Evolutionary conservation across 2,888 invertebrate genomes (phyloP).

Genomic region (Hydrotaea diabolus): DNA sequence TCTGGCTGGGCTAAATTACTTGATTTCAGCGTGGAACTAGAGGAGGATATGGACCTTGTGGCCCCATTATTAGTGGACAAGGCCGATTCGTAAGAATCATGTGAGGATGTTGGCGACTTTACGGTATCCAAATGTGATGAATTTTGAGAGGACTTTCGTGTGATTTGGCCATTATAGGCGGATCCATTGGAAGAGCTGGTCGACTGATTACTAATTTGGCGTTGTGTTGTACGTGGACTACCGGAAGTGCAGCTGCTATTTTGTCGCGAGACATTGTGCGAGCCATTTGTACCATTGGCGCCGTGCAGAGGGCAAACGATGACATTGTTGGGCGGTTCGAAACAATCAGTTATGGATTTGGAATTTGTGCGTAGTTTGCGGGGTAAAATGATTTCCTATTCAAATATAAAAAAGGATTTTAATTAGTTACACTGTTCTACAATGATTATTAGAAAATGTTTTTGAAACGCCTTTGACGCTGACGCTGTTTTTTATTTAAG

Average conservation of each 20-base stretch:
- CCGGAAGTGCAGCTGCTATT: slow-evolving; percentile 61
- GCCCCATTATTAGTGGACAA: slow-evolving; percentile 56
- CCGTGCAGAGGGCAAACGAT: slow-evolving; percentile 78
- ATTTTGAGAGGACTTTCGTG: slow-evolving; percentile 76
- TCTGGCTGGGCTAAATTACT: slow-evolving; percentile 77
- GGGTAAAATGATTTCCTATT: slow-evolving; percentile 90
- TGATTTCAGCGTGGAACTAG: slow-evolving; percentile 76
- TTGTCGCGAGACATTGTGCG: slow-evolving; percentile 55
- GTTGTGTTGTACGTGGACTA: slow-evolving; percentile 70
- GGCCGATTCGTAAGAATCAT: slow-evolving; percentile 78
- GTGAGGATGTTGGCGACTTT: slow-evolving; percentile 72
- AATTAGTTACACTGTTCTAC: not conserved
- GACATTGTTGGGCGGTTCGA: slow-evolving; percentile 76
- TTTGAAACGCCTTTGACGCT: no score
- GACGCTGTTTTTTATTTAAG: no score
- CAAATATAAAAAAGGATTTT: slow-evolving; percentile 68
- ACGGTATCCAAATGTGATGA: slow-evolving; percentile 70
- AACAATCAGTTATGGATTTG: slow-evolving; percentile 80
- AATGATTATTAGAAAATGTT: no score
- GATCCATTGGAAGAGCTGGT: slow-evolving; percentile 53
- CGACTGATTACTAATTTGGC: slow-evolving; percentile 72
- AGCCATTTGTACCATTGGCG: slow-evolving; percentile 63
- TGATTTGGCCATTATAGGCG: slow-evolving; percentile 67
- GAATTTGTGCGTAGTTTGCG: slow-evolving; percentile 90
- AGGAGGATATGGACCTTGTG: slow-evolving; percentile 70